phyloP scores from a whole-genome alignment of 1,140 invertebrate species.

The Linepithema humile region DNA sequence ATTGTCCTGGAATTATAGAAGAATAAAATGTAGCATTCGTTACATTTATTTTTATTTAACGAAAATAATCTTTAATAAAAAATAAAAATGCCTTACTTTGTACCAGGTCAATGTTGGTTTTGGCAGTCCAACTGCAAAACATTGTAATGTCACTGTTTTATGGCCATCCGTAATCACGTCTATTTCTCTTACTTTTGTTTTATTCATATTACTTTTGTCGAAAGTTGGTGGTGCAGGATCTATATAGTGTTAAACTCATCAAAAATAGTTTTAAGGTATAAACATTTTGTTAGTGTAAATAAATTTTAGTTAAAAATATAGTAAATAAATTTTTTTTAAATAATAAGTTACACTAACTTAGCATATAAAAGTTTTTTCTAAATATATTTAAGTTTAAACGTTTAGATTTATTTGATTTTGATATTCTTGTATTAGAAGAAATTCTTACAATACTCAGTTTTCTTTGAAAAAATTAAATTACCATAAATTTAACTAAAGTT shows the following conservation, averaged over 20 bases:
- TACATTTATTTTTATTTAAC: background rate
- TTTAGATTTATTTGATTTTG: background rate
- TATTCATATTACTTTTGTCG: conserved; percentile 70
- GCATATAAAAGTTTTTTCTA: background rate
- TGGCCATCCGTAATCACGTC: conserved; percentile 61
- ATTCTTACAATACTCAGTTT: background rate
- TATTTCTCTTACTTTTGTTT: conserved; percentile 57
- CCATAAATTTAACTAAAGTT: background rate
- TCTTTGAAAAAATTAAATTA: background rate
- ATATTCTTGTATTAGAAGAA: too few species aligned
- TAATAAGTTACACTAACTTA: background rate
- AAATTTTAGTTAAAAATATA: background rate
- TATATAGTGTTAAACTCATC: conserved; percentile 54
- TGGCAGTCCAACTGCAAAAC: conserved; percentile 77
- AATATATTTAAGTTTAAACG: background rate
- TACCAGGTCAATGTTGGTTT: conserved; percentile 78
- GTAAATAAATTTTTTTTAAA: background rate
- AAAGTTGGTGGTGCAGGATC: conserved; percentile 57
- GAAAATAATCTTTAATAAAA: background rate
- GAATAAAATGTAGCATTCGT: conserved; percentile 21
- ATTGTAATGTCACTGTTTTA: conserved; percentile 71
- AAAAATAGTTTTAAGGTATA: background rate
- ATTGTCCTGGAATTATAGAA: conserved; percentile 67
- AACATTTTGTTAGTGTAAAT: background rate
- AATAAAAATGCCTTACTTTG: conserved; percentile 72